Conservation (phyloP, 2,888 invertebrate species). For the Drosophila putrida region DNA sequence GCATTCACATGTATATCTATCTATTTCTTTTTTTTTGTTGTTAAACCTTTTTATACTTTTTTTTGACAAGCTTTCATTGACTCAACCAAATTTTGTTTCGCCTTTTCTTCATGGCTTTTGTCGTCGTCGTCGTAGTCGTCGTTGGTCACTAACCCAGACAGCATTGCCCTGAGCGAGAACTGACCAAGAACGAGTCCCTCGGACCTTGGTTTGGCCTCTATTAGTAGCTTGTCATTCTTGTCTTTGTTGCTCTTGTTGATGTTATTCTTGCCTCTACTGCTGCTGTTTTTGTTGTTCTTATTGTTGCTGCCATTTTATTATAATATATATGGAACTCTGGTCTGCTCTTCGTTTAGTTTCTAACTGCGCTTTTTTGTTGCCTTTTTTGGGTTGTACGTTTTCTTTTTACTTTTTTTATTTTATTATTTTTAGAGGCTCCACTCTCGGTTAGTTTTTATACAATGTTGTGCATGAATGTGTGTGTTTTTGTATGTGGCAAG, state of each 20-base stretch:
- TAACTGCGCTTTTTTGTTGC: slow-evolving; percentile 32
- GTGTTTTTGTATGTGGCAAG: slow-evolving; percentile 33
- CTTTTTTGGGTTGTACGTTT: slow-evolving; percentile 19
- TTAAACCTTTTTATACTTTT: slow-evolving; percentile 11
- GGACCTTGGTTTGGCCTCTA: slow-evolving; percentile 57
- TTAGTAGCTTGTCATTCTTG: slow-evolving; percentile 57
- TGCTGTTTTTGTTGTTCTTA: slow-evolving; percentile 25
- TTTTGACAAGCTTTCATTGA: slow-evolving; percentile 45
- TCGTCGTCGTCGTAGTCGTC: slow-evolving; percentile 12
- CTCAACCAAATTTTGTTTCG: slow-evolving; percentile 44
- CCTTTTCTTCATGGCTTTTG: slow-evolving; percentile 35
- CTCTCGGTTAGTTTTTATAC: slow-evolving; percentile 43
- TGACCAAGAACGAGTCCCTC: slow-evolving; percentile 45
- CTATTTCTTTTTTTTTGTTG: not conserved
- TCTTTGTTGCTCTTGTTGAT: slow-evolving; percentile 30
- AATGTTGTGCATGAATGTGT: slow-evolving; percentile 3
- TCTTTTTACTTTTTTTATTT: slow-evolving; percentile 12
- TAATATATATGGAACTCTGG: slow-evolving; percentile 33
- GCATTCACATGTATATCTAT: slow-evolving; percentile 30
- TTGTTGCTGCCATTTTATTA: slow-evolving; percentile 41
- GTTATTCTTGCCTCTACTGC: slow-evolving; percentile 26
- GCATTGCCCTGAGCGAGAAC: slow-evolving; percentile 41
- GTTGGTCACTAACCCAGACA: slow-evolving; percentile 61
- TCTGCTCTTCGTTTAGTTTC: slow-evolving; percentile 16
- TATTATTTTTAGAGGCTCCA: slow-evolving; percentile 34